Percentiles rank a stretch among this genome's conserved stretches.
phyloP scores from a whole-genome alignment of 35 echinoderm and acorn worm genomes.

The Apostichopus japonicus region DNA sequence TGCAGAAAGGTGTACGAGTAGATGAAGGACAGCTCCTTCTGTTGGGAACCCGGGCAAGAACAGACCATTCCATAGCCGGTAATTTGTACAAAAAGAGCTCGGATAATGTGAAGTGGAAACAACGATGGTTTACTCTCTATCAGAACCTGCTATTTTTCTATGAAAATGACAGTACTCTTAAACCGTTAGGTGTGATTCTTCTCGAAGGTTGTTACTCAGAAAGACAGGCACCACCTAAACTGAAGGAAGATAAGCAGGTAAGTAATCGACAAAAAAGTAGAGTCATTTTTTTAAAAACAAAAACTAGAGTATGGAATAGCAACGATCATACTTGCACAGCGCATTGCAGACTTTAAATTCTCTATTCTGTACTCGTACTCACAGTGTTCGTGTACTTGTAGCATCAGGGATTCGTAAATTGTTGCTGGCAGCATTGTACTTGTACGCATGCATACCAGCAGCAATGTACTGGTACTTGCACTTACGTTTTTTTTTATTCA shows the following conservation, averaged over 20 bases:
- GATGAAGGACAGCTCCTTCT: slow-evolving; percentile 82
- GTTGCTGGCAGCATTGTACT: no score
- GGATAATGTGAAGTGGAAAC: slow-evolving; percentile 94
- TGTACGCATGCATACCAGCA: no score
- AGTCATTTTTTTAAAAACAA: no score
- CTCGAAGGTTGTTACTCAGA: slow-evolving; percentile 93
- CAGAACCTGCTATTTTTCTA: slow-evolving; percentile 97
- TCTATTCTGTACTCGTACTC: no score
- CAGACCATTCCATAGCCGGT: slow-evolving; percentile 82
- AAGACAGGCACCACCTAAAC: slow-evolving; percentile 62
- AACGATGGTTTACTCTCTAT: slow-evolving; percentile 92
- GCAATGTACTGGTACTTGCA: no score
- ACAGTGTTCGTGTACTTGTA: no score
- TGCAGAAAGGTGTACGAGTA: slow-evolving; percentile 95
- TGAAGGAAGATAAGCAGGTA: slow-evolving; percentile 90
- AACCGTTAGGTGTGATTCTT: slow-evolving; percentile 75
- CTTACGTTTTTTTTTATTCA: no score
- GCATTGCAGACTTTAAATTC: no score
- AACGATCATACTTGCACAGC: no score
- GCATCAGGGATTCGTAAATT: no score
- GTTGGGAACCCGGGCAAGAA: slow-evolving; percentile 77
- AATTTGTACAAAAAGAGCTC: slow-evolving; percentile 98
- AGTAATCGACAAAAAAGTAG: not conserved
- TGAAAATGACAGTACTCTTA: slow-evolving; percentile 72
- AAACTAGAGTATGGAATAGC: no score